Evolutionary conservation across 1,140 invertebrate species (phyloP).

Genomic region (Contarinia nasturtii): DNA sequence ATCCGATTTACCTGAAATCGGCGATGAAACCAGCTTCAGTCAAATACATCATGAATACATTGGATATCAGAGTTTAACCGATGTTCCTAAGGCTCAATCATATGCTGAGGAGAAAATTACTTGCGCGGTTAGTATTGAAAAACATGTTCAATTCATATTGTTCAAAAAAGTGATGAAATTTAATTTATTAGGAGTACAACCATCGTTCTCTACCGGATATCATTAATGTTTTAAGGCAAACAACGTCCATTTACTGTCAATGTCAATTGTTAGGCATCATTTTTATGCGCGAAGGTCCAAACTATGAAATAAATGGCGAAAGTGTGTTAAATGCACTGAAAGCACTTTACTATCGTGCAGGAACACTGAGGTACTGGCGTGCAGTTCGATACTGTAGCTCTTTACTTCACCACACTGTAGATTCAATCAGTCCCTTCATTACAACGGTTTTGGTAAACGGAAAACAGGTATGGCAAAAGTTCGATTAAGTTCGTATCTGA

Average conservation of each 20-base stretch:
- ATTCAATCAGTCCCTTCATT: constrained; percentile 95
- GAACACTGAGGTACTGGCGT: constrained; percentile 76
- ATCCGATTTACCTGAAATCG: constrained; percentile 47
- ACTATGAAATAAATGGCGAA: constrained; percentile 44
- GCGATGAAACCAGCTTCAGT: constrained; percentile 54
- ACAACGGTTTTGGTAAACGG: constrained; percentile 92
- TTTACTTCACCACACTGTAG: constrained; percentile 81
- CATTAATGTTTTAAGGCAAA: constrained; percentile 44
- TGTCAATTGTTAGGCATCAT: constrained; percentile 74
- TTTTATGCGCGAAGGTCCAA: constrained; percentile 57
- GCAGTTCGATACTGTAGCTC: constrained; percentile 88
- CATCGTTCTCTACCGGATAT: constrained; percentile 50
- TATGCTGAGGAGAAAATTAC: constrained; percentile 44
- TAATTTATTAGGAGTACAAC: constrained; percentile 23
- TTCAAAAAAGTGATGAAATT: background rate
- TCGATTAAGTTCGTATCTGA: background rate
- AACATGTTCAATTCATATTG: constrained; percentile 1
- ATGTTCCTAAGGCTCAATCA: constrained; percentile 69
- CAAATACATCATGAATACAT: constrained; percentile 84
- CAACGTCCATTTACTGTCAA: constrained; percentile 54
- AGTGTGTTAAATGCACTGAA: constrained; percentile 56
- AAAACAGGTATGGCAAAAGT: constrained; percentile 54
- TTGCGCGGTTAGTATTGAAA: constrained; percentile 30
- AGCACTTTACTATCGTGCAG: constrained; percentile 68
- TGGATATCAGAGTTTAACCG: constrained; percentile 90